Conservation (phyloP, 2,888 invertebrate species). For the Stenoptilia bipunctidactyla region DNA sequence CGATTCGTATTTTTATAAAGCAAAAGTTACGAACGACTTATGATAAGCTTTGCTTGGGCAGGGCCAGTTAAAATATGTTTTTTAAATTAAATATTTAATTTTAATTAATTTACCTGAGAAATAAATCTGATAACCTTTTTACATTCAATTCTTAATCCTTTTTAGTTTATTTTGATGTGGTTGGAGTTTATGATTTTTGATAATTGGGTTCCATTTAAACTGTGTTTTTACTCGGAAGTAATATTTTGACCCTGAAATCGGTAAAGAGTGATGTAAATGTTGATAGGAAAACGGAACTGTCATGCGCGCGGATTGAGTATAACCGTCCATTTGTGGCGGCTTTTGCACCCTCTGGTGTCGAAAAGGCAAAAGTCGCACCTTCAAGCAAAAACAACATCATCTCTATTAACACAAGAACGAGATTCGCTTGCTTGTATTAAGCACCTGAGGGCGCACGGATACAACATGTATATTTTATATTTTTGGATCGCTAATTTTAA, state of each 20-base stretch:
- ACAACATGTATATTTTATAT: constrained; percentile 70
- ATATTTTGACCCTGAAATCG: background rate
- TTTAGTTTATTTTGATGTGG: no score
- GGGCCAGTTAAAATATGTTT: constrained; percentile 29
- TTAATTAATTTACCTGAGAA: no score
- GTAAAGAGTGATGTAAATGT: background rate
- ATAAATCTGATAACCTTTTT: no score
- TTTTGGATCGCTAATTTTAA: constrained; percentile 72
- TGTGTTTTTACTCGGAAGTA: no score
- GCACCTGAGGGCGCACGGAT: constrained; percentile 60
- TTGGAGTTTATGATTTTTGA: no score
- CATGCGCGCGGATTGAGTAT: constrained; percentile 59
- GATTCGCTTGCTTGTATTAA: constrained; percentile 37
- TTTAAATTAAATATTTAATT: no score
- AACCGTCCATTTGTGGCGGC: constrained; percentile 68
- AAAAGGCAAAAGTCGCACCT: constrained; percentile 41
- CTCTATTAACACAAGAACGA: background rate
- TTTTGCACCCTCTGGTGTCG: constrained; percentile 57
- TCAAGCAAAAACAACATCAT: constrained; percentile 29
- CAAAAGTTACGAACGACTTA: constrained; percentile 63
- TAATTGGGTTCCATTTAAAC: no score
- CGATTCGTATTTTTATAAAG: constrained; percentile 71
- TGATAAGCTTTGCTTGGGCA: constrained; percentile 66
- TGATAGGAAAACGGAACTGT: constrained; percentile 19
- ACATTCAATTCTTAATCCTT: no score